phyloP scores from a whole-genome alignment of 1,140 invertebrate genomes.

The Pseudomyrmex concolor region DNA sequence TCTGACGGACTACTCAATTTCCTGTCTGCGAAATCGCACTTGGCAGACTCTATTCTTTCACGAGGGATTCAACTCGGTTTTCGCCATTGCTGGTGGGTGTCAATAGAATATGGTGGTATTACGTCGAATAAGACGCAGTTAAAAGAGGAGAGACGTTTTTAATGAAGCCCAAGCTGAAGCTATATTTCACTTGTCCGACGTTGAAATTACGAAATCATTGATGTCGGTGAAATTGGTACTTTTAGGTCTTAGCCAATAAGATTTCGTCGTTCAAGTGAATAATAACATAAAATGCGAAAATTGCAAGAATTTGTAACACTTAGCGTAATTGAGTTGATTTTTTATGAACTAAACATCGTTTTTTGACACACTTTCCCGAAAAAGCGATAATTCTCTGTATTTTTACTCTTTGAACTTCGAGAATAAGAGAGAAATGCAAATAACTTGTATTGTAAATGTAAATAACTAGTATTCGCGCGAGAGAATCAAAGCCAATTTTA shows the following conservation, averaged over 20 bases:
- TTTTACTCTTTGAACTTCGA: neutral
- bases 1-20: constrained; percentile 55
- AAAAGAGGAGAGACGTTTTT: constrained; percentile 6
- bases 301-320: no score
- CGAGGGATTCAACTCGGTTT: constrained; percentile 41
- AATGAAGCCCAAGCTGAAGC: neutral
- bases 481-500: constrained; percentile 30
- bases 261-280: neutral
- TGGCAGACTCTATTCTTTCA: constrained; percentile 45
- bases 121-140: constrained; percentile 27
- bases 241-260: neutral
- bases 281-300: no score
- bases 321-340: no score
- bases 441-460: no score
- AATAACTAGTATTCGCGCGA: neutral
- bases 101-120: constrained; percentile 31
- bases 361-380: no score
- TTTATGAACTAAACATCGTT: no score
- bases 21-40: constrained; percentile 51
- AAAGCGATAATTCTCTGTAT: neutral
- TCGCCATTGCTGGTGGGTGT: constrained; percentile 20
- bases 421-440: neutral
- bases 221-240: neutral
- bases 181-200: neutral
- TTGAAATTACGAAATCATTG: constrained; percentile 8